Evolutionary conservation across 2,888 invertebrate species (phyloP).

Genomic region (Tethea ocularis): DNA sequence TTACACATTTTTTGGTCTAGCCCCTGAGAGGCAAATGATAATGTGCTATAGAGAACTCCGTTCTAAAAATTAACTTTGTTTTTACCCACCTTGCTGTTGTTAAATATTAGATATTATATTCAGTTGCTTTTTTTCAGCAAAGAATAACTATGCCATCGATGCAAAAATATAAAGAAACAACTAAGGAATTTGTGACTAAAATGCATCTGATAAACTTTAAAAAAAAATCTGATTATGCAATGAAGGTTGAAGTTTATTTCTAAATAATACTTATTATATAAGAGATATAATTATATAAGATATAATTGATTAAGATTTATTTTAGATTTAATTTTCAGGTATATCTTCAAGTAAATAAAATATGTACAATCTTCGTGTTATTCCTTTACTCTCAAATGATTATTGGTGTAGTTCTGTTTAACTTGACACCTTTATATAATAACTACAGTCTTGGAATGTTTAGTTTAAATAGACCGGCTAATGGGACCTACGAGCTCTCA

Average conservation of each 20-base stretch:
- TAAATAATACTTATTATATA: too few relatives aligned
- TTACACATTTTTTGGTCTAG: too few relatives aligned
- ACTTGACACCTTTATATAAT: background rate
- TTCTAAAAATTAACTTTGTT: too few relatives aligned
- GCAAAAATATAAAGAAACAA: background rate
- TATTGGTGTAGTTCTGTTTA: background rate
- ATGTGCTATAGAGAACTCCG: too few relatives aligned
- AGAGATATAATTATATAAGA: too few relatives aligned
- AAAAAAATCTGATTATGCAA: background rate
- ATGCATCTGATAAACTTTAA: background rate
- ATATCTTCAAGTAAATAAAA: background rate
- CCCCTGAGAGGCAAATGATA: too few relatives aligned
- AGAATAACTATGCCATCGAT: background rate
- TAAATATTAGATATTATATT: background rate
- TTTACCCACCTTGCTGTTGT: too few relatives aligned
- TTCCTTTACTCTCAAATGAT: background rate
- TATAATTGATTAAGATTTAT: too few relatives aligned
- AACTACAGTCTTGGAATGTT: slow-evolving; percentile 4
- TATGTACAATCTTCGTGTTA: background rate
- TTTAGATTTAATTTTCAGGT: background rate
- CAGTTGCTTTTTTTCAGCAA: background rate
- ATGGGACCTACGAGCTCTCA: background rate
- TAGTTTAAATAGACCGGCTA: background rate
- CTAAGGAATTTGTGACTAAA: slow-evolving; percentile 1
- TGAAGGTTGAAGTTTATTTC: background rate